Conservation (phyloP, 2,888 invertebrate genomes). For the Actias luna region DNA sequence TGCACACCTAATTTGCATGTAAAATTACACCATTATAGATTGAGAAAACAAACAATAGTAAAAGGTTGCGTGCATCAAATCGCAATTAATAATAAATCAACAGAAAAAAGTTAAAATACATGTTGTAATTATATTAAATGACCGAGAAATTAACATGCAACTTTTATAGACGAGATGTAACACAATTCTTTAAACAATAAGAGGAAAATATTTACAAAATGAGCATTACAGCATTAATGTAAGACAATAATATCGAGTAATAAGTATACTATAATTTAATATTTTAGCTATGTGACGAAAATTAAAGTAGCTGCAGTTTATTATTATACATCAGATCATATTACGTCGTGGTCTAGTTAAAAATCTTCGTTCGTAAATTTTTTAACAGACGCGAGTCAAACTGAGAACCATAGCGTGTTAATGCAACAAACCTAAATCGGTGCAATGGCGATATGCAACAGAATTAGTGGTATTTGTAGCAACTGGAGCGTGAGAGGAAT, state of each 20-base stretch:
- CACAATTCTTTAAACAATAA: not conserved
- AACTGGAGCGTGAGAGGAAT: slow-evolving; percentile 80
- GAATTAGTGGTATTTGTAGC: slow-evolving; percentile 73
- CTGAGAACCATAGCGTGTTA: slow-evolving; percentile 34
- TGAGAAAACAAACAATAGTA: slow-evolving; percentile 5
- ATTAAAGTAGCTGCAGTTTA: not conserved
- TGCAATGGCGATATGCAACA: slow-evolving; percentile 63
- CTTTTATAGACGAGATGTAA: not conserved
- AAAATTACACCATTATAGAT: slow-evolving; percentile 23
- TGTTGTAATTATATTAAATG: not conserved
- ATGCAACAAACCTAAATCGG: slow-evolving; percentile 47
- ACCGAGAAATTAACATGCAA: not conserved
- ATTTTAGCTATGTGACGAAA: too few species aligned
- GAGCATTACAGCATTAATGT: not conserved
- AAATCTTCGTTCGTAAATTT: not conserved
- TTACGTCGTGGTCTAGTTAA: not conserved
- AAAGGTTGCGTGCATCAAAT: slow-evolving; percentile 4
- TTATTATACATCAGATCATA: not conserved
- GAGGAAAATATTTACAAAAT: not conserved
- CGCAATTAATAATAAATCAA: not conserved
- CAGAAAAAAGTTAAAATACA: slow-evolving; percentile 6
- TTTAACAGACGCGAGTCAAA: not conserved
- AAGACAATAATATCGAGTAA: not conserved
- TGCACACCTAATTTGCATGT: slow-evolving; percentile 26
- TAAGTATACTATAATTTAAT: too few species aligned